phyloP scores from a whole-genome alignment of 2,888 invertebrate species.

The Philhelius pedissequus region DNA sequence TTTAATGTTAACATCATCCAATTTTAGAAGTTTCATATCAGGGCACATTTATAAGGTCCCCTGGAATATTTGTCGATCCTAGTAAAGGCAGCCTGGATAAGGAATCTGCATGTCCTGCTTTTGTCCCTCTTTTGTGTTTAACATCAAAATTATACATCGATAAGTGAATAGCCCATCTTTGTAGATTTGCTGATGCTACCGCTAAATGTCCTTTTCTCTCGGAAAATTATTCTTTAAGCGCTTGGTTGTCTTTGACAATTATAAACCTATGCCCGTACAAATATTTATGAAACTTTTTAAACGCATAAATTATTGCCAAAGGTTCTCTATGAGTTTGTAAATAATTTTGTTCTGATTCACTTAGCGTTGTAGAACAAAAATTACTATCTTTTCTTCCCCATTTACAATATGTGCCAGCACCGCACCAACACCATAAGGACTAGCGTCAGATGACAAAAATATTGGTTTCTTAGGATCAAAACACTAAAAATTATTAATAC shows the following conservation, averaged over 20 bases:
- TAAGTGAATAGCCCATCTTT: slow-evolving; percentile 19
- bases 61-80: background rate
- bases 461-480: slow-evolving; percentile 49
- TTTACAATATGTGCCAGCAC: slow-evolving; percentile 33
- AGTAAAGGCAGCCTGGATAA: slow-evolving; percentile 16
- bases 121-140: background rate
- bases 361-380: slow-evolving; percentile 35
- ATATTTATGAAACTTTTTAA: background rate
- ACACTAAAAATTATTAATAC: slow-evolving; percentile 22
- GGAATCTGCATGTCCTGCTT: slow-evolving; percentile 54
- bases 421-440: slow-evolving; percentile 38
- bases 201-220: slow-evolving; percentile 23
- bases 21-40: slow-evolving; percentile 67
- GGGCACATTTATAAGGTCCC: slow-evolving; percentile 20
- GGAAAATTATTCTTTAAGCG: slow-evolving; percentile 65
- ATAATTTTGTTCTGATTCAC: background rate
- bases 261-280: background rate
- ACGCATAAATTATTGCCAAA: background rate
- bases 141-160: background rate
- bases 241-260: slow-evolving; percentile 37
- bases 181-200: slow-evolving; percentile 25
- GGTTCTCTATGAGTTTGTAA: background rate
- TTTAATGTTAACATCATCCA: slow-evolving; percentile 34
- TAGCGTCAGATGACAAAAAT: slow-evolving; percentile 32
- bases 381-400: slow-evolving; percentile 39